Evolutionary conservation across 2,113 vertebrate species (phyloP).

Genomic region (Ciconia stormi): DNA sequence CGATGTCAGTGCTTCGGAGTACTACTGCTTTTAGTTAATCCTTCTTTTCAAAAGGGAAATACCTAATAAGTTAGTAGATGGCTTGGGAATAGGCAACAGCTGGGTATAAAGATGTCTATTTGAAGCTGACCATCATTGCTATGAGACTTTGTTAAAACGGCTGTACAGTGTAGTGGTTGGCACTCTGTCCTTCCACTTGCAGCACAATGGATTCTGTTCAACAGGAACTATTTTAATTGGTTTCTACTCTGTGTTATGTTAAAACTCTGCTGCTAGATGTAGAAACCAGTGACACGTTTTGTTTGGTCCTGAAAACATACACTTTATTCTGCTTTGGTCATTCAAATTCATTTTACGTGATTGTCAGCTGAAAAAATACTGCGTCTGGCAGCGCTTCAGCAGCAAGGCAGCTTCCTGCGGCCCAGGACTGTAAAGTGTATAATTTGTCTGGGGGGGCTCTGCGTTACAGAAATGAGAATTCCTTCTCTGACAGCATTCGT

Average conservation of each 20-base stretch:
- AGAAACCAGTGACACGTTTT: conserved; percentile 27
- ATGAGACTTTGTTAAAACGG: background rate
- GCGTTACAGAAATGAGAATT: conserved; percentile 63
- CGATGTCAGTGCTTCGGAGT: background rate
- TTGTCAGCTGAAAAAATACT: conserved; percentile 1
- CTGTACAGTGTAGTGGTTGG: background rate
- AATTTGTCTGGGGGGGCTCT: conserved; percentile 64
- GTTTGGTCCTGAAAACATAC: conserved; percentile 37
- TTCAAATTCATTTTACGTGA: conserved; percentile 6
- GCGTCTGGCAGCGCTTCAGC: conserved; percentile 20
- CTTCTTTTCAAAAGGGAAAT: background rate
- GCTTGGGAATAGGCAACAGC: background rate
- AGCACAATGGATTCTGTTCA: background rate
- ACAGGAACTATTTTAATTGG: background rate
- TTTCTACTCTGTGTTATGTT: background rate
- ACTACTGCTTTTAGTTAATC: background rate
- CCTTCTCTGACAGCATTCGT: conserved; percentile 69
- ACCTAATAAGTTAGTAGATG: background rate
- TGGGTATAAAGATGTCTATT: background rate
- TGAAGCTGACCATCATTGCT: background rate
- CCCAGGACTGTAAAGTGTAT: conserved; percentile 51
- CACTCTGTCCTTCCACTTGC: background rate
- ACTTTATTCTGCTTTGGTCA: conserved; percentile 28
- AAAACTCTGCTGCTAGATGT: background rate
- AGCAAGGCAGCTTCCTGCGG: conserved; percentile 38